A percentile compares a stretch with the other conserved stretches of the same genome.
These are phyloP conservation scores for Saguinus midas DNA, from an alignment of 2,113 vertebrate species.

Conservation along the genomic window DNA sequence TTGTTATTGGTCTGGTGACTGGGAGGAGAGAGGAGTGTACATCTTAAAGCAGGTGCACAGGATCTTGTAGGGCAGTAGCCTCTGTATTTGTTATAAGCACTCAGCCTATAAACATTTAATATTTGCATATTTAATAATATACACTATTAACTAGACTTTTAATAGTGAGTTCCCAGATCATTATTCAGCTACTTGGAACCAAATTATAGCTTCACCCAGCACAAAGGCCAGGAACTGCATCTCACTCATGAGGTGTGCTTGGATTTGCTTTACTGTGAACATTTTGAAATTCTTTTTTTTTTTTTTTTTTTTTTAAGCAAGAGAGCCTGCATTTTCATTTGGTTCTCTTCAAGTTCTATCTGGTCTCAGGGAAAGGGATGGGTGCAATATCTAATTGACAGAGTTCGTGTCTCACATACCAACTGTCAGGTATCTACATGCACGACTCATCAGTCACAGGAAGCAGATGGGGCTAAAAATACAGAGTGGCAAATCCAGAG, in stretches of 20 bases:
- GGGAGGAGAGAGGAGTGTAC: not conserved
- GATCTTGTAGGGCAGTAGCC: not conserved
- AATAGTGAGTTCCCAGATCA: not conserved
- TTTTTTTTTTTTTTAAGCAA: not conserved
- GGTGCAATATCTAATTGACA: not conserved
- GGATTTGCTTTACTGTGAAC: rapidly evolving
- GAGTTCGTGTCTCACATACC: not conserved
- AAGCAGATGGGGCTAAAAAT: not conserved
- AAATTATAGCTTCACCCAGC: not conserved
- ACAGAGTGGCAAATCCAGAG: not conserved
- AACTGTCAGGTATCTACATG: not conserved
- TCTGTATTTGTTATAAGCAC: not conserved
- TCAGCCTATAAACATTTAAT: too few species aligned
- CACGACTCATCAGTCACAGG: not conserved
- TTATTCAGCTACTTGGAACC: not conserved
- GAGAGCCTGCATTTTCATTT: not conserved
- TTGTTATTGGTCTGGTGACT: not conserved
- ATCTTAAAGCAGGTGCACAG: rapidly evolving
- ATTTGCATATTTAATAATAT: not conserved
- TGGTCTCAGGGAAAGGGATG: not conserved
- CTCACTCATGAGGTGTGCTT: rapidly evolving
- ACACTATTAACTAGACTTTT: not conserved
- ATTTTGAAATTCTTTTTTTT: not conserved
- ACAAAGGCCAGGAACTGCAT: not conserved
- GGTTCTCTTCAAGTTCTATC: not conserved